phyloP scores from a whole-genome alignment of 1,140 invertebrate species.

The Zaprionus davidi region DNA sequence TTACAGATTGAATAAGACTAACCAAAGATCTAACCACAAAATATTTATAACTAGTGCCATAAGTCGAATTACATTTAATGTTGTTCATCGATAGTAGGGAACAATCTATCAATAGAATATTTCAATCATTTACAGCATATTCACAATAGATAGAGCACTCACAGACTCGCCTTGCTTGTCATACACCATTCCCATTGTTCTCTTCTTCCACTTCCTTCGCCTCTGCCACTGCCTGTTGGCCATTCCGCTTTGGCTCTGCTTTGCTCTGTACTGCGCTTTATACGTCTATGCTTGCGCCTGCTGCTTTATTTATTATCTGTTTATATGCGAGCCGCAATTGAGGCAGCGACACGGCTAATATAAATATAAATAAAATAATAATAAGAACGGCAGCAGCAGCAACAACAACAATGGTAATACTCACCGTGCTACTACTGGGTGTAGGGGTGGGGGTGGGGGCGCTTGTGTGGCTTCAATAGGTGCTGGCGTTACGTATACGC shows the following conservation, averaged over 20 bases:
- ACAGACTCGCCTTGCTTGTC: background rate
- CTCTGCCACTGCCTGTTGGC: conserved; percentile 30
- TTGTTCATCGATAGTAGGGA: background rate
- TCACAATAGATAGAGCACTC: background rate
- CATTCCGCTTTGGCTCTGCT: conserved; percentile 32
- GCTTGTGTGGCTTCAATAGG: conserved; percentile 64
- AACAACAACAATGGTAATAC: conserved; percentile 3
- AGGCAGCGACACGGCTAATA: conserved; percentile 51
- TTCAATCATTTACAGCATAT: background rate
- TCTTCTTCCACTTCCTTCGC: background rate
- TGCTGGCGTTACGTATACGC: conserved; percentile 64
- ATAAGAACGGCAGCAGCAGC: conserved; percentile 53
- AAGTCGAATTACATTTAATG: background rate
- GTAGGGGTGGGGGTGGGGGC: background rate
- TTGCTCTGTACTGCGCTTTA: conserved; percentile 1
- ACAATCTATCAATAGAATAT: background rate
- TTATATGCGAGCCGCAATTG: conserved; percentile 56
- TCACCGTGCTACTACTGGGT: background rate
- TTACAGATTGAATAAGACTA: no score
- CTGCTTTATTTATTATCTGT: conserved; percentile 67
- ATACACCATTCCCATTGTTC: background rate
- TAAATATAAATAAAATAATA: conserved; percentile 64
- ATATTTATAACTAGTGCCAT: no score
- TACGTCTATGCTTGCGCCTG: conserved; percentile 37
- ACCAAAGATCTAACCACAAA: no score